Evolutionary conservation across 2,888 invertebrate genomes (phyloP).

Genomic region (Hypercompe scribonia): DNA sequence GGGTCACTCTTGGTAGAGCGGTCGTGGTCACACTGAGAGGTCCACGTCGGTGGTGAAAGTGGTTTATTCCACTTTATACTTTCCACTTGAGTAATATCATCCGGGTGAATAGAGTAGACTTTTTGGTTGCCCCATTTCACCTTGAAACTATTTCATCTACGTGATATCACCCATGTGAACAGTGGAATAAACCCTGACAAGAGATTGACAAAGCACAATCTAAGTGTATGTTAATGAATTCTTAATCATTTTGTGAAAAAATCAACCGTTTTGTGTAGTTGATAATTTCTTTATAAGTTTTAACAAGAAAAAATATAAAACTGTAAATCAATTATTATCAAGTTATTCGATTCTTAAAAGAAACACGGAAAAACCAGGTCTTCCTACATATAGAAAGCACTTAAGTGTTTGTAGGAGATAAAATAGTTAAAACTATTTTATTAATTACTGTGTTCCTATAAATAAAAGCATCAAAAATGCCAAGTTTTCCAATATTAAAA

Average conservation of each 20-base stretch:
- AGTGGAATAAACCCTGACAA: no score
- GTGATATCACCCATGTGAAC: no score
- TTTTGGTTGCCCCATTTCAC: no score
- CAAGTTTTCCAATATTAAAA: no score
- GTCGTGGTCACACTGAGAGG: no score
- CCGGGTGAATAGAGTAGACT: no score
- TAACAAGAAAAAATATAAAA: neutral
- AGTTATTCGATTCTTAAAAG: neutral
- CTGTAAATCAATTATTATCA: neutral
- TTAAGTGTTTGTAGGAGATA: neutral
- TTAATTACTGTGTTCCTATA: neutral
- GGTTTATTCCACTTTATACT: no score
- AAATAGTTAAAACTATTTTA: constrained; percentile 3
- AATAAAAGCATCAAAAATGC: neutral
- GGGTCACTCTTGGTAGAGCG: no score
- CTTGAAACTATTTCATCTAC: no score
- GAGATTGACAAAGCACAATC: no score
- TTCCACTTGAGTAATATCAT: no score
- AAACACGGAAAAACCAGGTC: neutral
- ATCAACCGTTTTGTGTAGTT: neutral
- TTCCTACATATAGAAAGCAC: neutral
- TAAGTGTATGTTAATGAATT: neutral
- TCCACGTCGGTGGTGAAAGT: no score
- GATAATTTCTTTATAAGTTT: neutral
- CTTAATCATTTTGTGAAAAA: neutral